Evolutionary conservation across 2,888 invertebrate genomes (phyloP).

Genomic region (Anarsia innoxiella): DNA sequence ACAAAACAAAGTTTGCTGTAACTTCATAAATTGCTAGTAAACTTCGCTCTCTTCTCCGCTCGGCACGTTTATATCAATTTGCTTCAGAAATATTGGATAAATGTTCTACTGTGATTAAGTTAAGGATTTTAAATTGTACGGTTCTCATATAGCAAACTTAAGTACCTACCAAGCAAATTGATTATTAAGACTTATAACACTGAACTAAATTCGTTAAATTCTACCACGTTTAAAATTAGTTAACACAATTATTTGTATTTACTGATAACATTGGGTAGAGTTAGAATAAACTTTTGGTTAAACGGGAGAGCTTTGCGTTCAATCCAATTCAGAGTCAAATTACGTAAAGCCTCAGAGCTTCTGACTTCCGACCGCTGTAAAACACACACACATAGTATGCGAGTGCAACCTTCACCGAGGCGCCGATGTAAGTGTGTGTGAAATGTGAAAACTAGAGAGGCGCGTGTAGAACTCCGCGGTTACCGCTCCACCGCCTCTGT

Average conservation of each 20-base stretch:
- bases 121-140: slow-evolving; percentile 14
- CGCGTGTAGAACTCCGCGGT: slow-evolving; percentile 57
- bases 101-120: slow-evolving; percentile 32
- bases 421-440: slow-evolving; percentile 44
- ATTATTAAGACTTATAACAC: no score
- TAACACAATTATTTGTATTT: no score
- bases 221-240: no score
- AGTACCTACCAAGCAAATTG: no score
- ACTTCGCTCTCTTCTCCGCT: slow-evolving; percentile 37
- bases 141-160: no score
- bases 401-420: slow-evolving; percentile 56
- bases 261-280: no score
- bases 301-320: slow-evolving; percentile 39
- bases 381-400: slow-evolving; percentile 44
- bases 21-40: slow-evolving; percentile 39
- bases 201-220: no score
- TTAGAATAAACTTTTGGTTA: no score
- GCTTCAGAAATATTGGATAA: slow-evolving; percentile 46
- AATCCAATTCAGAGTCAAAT: slow-evolving; percentile 61
- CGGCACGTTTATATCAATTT: slow-evolving; percentile 49
- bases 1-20: slow-evolving; percentile 38
- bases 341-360: slow-evolving; percentile 63
- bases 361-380: slow-evolving; percentile 39
- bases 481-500: slow-evolving; percentile 32
- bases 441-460: no score